phyloP scores from a whole-genome alignment of 2,113 vertebrate genomes.

The Carassius carassius region DNA sequence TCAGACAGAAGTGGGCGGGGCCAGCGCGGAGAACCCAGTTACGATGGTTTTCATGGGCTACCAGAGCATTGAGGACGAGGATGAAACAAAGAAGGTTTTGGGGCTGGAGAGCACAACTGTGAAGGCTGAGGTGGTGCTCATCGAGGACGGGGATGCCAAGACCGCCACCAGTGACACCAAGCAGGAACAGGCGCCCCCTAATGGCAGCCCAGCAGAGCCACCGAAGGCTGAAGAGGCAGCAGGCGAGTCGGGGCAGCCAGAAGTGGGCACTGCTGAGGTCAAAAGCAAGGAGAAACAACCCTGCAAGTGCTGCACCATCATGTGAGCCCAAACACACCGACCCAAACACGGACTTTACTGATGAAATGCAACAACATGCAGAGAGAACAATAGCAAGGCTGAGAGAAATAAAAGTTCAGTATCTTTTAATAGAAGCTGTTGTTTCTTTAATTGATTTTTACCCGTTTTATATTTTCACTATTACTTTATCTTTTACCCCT shows the following conservation, averaged over 20 bases:
- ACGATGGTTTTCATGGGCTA: constrained; percentile 99
- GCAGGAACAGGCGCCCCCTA: constrained; percentile 67
- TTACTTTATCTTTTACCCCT: constrained; percentile 56
- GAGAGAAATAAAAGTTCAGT: constrained; percentile 45
- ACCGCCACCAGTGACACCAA: constrained; percentile 23
- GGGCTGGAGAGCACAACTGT: constrained; percentile 87
- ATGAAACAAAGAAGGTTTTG: constrained; percentile 88
- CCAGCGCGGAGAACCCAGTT: constrained; percentile 82
- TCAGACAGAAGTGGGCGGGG: constrained; percentile 54
- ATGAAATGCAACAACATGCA: constrained; percentile 46
- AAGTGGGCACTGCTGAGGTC: constrained; percentile 69
- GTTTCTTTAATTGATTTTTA: constrained; percentile 56
- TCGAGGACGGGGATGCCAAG: constrained; percentile 79
- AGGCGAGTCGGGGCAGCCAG: constrained; percentile 59
- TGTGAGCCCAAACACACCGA: constrained; percentile 77
- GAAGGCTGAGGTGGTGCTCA: constrained; percentile 90
- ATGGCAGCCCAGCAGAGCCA: constrained; percentile 73
- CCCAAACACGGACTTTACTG: constrained; percentile 35
- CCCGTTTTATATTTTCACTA: constrained; percentile 59
- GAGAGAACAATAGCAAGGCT: constrained; percentile 48
- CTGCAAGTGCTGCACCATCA: constrained; percentile 91
- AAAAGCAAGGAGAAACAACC: constrained; percentile 86
- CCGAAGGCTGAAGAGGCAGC: constrained; percentile 58
- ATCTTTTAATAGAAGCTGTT: constrained; percentile 57
- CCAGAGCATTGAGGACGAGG: constrained; percentile 90